Evolutionary conservation across 2,113 vertebrate species (phyloP).

Genomic region (Bos javanicus): DNA sequence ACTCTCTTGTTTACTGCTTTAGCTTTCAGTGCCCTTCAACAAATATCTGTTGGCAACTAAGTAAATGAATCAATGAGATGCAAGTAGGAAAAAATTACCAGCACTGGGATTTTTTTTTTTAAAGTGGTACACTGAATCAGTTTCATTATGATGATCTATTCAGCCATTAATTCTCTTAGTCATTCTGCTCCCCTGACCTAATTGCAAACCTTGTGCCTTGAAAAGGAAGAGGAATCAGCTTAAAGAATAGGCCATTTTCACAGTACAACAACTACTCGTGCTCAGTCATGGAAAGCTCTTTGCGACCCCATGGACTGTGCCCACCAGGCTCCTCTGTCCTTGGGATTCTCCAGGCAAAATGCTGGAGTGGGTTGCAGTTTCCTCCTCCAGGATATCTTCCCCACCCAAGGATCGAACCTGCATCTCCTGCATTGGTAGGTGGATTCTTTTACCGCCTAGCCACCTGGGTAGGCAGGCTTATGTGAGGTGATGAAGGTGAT

Average conservation of each 20-base stretch:
- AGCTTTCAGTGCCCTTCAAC: background rate
- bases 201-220: constrained; percentile 6
- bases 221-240: background rate
- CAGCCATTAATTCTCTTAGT: background rate
- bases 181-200: background rate
- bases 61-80: constrained; percentile 1
- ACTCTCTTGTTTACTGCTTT: background rate
- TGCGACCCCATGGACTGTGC: background rate
- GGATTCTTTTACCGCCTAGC: background rate
- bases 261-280: background rate
- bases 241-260: background rate
- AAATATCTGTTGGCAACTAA: constrained; percentile 22
- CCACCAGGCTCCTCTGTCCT: background rate
- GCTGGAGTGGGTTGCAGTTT: background rate
- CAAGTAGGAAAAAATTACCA: background rate
- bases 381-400: background rate
- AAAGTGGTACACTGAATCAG: background rate
- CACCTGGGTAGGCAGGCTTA: background rate
- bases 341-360: background rate
- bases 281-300: background rate
- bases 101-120: background rate
- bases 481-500: background rate
- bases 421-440: background rate
- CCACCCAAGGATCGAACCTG: background rate
- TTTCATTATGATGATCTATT: background rate